Base-by-base conservation (phyloP, 1,140 invertebrate genomes). In the Phymastichus coffea region DNA sequence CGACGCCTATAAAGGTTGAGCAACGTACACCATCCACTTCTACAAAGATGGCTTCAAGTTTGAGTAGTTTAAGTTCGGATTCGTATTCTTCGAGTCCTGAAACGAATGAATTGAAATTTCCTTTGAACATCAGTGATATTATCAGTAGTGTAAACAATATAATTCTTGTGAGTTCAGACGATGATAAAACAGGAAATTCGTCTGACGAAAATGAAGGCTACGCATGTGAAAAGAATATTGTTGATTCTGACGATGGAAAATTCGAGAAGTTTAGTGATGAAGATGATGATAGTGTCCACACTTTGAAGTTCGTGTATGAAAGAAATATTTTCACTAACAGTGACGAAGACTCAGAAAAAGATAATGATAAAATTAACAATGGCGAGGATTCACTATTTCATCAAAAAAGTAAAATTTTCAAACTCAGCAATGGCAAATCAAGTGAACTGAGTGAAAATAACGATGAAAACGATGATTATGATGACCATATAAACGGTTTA, bases 51-150 rank as follows among this genome's bases (percentile, higher is more conserved):
- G 3, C 38, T 6, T 54, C 23, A 15, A 43, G 38, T 14, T 25
- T 54, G 0, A 25, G 28, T 1, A 52, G 35, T 15, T 40, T 23
- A n/a, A 12, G 10, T 14, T 38, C 49, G 17, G n/a, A 30, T 30
- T 49, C 30, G 1, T 52, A 52, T 25, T 54, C 51, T 1, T 41
- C 51, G 4, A 54, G 51, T n/a, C 38, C n/a, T n/a, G 28, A 48
- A 15, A 7, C 49, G 12, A 20, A 23, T 0, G 19, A 12, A n/a
- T 14, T 22, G 37, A 22, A 7, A 12, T 33, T 12, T 22, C 6
- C 41, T 19, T 23, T 19, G 41, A 14, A 19, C 41, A 44, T 57
- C 4, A 14, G 43, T 10, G 38, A 46, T 2, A 10, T 59, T 19
- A 52, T 52, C 26, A 23, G 37, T 1, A 20, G 28, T 15, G 38